phyloP scores from a whole-genome alignment of 2,797 vertebrate species.

The Acridotheres tristis region DNA sequence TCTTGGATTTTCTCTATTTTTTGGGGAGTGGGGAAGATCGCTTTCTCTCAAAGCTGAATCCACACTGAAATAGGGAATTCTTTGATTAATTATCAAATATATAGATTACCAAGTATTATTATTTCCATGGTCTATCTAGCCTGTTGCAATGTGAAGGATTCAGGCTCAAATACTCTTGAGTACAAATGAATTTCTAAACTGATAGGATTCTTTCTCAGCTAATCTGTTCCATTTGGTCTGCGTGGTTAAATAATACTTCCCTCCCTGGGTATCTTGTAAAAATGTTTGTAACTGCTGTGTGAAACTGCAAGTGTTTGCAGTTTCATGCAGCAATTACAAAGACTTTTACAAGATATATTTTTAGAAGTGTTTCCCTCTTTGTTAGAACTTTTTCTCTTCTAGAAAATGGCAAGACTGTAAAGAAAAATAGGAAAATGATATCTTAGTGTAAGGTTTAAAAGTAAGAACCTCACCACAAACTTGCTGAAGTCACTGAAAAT shows the following conservation, averaged over 20 bases:
- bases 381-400: background rate
- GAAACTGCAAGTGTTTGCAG: background rate
- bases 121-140: background rate
- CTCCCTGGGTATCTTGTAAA: background rate
- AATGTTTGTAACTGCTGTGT: background rate
- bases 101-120: background rate
- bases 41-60: background rate
- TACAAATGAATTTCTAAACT: background rate
- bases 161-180: background rate
- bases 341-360: background rate
- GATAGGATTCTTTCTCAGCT: background rate
- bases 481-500: background rate
- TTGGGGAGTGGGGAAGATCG: rapidly evolving
- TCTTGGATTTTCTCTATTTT: background rate
- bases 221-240: background rate
- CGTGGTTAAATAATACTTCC: background rate
- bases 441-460: background rate
- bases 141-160: background rate
- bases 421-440: background rate
- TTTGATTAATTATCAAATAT: background rate
- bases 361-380: background rate
- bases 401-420: background rate
- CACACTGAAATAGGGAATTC: background rate
- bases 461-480: background rate
- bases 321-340: background rate